Conservation (phyloP, 2,888 invertebrate genomes). For the Phania funesta region DNA sequence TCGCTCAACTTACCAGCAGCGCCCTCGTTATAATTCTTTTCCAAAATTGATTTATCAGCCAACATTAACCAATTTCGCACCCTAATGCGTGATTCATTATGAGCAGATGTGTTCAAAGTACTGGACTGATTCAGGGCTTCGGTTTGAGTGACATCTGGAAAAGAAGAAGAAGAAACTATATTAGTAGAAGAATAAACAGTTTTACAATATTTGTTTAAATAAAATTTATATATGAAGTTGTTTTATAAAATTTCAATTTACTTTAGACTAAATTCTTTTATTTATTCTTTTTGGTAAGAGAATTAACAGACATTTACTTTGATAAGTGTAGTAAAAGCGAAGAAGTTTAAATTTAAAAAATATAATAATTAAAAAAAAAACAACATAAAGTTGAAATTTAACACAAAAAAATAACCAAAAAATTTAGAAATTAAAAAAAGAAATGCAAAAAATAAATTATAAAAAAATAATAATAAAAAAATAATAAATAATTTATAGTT, state of each 20-base stretch:
- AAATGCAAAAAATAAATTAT: no score
- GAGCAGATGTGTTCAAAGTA: conserved; percentile 50
- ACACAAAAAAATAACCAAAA: no score
- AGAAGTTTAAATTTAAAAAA: not conserved
- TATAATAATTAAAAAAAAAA: conserved; percentile 19
- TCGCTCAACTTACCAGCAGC: conserved; percentile 70
- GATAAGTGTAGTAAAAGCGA: not conserved
- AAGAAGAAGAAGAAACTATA: conserved; percentile 33
- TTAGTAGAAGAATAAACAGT: conserved; percentile 20
- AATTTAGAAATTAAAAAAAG: no score
- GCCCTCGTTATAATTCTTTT: conserved; percentile 69
- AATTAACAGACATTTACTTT: conserved; percentile 25
- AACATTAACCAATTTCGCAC: conserved; percentile 80
- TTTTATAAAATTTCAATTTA: conserved; percentile 64
- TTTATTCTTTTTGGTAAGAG: conserved; percentile 6
- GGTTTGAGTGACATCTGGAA: conserved; percentile 43
- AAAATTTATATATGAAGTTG: conserved; percentile 14
- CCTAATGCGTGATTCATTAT: conserved; percentile 77
- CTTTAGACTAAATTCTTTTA: conserved; percentile 37
- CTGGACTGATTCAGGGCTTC: conserved; percentile 2
- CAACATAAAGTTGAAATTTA: conserved; percentile 66
- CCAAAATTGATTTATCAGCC: conserved; percentile 78
- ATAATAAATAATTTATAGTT: conserved; percentile 17
- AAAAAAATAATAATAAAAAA: conserved; percentile 36
- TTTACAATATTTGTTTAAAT: not conserved